Conservation (phyloP, 2,113 vertebrate genomes). For the Zootoca vivipara region DNA sequence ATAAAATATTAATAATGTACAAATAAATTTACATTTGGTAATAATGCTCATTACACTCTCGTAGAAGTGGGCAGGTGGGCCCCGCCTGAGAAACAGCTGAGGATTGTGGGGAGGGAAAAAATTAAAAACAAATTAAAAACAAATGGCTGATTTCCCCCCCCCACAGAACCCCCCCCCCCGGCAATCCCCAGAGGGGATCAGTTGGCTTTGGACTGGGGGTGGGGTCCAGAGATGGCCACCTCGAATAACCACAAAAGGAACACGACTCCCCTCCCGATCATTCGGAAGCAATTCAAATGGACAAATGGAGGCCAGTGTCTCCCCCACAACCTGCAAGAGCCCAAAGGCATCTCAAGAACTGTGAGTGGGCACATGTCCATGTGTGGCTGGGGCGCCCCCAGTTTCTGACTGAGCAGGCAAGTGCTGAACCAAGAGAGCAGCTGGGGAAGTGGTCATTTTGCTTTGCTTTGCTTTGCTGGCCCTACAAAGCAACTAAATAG, state of each 20-base stretch:
- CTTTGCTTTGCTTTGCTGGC: neutral
- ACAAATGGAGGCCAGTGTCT: neutral
- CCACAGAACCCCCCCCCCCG: neutral
- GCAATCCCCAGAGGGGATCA: neutral
- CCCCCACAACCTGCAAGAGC: too few relatives aligned
- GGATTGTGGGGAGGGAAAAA: neutral
- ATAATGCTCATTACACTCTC: conserved; percentile 25
- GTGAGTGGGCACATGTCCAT: too few relatives aligned
- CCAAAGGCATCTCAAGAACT: neutral
- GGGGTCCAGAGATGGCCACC: neutral
- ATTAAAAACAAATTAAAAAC: neutral
- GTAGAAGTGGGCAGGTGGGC: neutral
- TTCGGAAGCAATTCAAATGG: neutral
- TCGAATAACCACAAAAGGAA: neutral
- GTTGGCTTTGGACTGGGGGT: neutral
- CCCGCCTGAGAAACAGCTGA: neutral
- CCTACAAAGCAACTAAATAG: neutral
- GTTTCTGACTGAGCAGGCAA: neutral
- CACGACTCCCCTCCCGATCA: too few relatives aligned
- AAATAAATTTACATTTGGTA: conserved; percentile 50
- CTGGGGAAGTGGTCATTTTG: neutral
- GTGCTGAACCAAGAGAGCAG: neutral
- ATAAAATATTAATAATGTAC: conserved; percentile 49
- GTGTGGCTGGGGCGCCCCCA: neutral
- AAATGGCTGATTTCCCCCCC: neutral